These are phyloP conservation scores for Brachionus calyciflorus DNA, from an alignment of 1,140 invertebrate genomes.

Conservation along the genomic window DNA sequence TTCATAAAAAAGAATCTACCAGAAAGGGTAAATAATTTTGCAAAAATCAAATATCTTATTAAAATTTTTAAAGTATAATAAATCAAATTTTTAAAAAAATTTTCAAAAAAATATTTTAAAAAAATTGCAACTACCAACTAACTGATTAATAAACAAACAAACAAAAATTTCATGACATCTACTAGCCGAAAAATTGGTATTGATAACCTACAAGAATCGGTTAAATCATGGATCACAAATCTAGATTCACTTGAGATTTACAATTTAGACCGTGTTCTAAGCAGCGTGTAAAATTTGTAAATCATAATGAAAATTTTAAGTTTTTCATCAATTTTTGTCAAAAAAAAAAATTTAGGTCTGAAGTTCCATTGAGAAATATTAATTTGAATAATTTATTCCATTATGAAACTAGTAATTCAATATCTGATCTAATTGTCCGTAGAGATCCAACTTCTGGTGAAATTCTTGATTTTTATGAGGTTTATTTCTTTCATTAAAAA, in stretches of 20 bases:
- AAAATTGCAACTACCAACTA: neutral
- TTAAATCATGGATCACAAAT: slow-evolving; percentile 43
- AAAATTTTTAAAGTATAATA: too few species aligned
- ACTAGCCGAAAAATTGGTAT: neutral
- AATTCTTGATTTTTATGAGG: slow-evolving; percentile 45
- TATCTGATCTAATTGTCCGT: slow-evolving; percentile 24
- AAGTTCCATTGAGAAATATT: slow-evolving; percentile 36
- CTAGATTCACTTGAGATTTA: slow-evolving; percentile 42
- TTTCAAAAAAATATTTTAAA: neutral
- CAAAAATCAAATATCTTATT: too few species aligned
- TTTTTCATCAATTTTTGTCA: too few species aligned
- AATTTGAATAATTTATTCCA: slow-evolving; percentile 37
- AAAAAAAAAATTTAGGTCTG: too few species aligned
- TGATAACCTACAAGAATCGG: slow-evolving; percentile 43
- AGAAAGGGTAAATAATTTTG: too few species aligned
- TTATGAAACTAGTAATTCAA: slow-evolving; percentile 2
- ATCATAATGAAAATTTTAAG: neutral
- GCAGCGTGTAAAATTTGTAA: slow-evolving; percentile 16
- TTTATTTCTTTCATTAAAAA: neutral
- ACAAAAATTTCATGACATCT: neutral
- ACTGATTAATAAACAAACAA: too few species aligned
- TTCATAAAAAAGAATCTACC: too few species aligned
- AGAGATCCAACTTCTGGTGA: slow-evolving; percentile 35
- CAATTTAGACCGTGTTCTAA: slow-evolving; percentile 29
- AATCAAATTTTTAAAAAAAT: neutral